Evolutionary conservation across 2,888 invertebrate species (phyloP), one percentile per base, ranked within the genome.

Genomic region (Desoria tigrina): DNA sequence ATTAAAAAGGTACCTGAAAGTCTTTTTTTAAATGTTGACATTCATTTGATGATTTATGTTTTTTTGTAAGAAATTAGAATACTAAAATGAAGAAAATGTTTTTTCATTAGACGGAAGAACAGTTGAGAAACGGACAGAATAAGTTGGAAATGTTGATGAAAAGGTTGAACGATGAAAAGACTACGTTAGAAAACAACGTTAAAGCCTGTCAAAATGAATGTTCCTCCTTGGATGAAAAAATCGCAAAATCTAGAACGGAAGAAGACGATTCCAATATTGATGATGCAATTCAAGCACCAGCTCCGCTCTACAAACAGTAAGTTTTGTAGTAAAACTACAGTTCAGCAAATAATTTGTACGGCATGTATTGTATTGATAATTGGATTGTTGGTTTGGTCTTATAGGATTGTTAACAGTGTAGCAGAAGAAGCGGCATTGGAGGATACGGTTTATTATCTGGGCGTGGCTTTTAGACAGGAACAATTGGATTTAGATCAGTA

Each of bases 371-470:
- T 51, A n/a, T n/a, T n/a, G n/a, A n/a, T n/a, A n/a, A n/a, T n/a
- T n/a, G n/a, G n/a, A n/a, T n/a, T n/a, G n/a, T n/a, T n/a, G n/a
- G 21, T 58, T 58, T 56, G 11, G 1, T n/a, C 49, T 57, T 55
- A 9, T 42, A 73, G 91, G 79, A 86, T 98, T 78, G 82, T 97
- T 68, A 93, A 91, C 81, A 90, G 94, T 50, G 97, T 93, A 83
- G 94, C 95, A 57, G 96, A 98, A 81, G 99, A 99, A 83, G 94
- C 97, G 70, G 96, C 99, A 18, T 87, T 93, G 60, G 98, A 99
- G 83, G 99, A 99, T 84, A 93, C 96, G 68, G 95, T 99, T 79
- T 99, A 98, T 81, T 96, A 95, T 80, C 88, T 99, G 82, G 96
- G 96, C 9, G 95, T 97, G 83, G 96, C 94, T 11, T 81, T 98